Evolutionary conservation across 2,113 vertebrate species (phyloP), one percentile per base, ranked within the genome.

Genomic region (Sisor rabdophorus): DNA sequence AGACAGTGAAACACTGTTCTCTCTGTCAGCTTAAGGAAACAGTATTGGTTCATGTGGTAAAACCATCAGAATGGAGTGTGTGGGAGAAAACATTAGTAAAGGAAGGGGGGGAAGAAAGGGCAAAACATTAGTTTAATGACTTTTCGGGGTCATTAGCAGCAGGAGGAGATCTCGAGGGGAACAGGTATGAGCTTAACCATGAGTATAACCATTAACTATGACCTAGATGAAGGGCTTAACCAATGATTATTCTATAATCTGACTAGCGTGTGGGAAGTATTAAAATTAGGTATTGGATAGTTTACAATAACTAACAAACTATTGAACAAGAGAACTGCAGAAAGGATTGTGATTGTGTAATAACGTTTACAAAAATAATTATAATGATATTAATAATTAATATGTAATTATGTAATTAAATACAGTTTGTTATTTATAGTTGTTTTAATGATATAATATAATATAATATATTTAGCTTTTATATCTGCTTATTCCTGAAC

Each of bases 121-220:
- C 71, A 78, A 80, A 86, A 84, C 82, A 77, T 77, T 86, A 79
- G 86, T 77, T 74, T 82, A 88, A 89, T n/a, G 86, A 87, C 83
- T 85, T 89, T 80, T 86, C 85, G 84, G 54, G n/a, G 53, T 87
- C 90, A 91, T 92, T 92, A 92, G 85, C 84, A 82, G 20, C 84
- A 84, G 76, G 84, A 85, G 78, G 75, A 81, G 88, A 89, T 75
- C 56, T 90, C 89, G 89, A 84, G 71, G 84, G 85, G 30, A 67
- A 75, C 59, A 71, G 83, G 75, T 73, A 75, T 75, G 69, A 72
- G 85, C 85, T 88, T 89, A 87, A 88, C 87, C 81, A 87, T 80
- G 17, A 44, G 40, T 44, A 44, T 44, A 44, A 44, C 8, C 40
- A 6, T 44, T 48, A 70, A 30, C 24, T 70, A 58, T 55, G 53